phyloP scores from a whole-genome alignment of 2,797 vertebrate species.

The Myotis myotis region DNA sequence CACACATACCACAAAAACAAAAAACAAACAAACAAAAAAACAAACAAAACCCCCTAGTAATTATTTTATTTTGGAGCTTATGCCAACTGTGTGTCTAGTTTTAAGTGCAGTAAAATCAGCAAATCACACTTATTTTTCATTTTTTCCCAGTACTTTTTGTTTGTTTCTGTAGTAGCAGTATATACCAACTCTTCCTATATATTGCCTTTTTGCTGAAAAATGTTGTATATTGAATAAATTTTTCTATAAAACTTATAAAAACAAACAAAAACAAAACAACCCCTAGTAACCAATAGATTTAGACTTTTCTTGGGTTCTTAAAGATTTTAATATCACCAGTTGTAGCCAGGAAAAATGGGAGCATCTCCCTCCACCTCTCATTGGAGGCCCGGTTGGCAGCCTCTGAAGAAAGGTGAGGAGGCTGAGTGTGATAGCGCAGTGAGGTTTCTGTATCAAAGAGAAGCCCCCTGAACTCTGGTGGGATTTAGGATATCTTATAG shows the following conservation, averaged over 20 bases:
- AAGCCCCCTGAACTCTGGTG: neutral
- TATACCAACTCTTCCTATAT: constrained; percentile 99
- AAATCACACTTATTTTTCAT: constrained; percentile 91
- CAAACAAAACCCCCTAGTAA: too few relatives aligned
- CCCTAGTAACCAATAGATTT: neutral
- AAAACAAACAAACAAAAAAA: neutral
- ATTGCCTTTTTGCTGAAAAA: constrained; percentile 99
- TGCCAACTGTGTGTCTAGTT: constrained; percentile 94
- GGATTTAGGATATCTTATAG: neutral
- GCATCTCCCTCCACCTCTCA: neutral
- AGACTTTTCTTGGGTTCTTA: neutral
- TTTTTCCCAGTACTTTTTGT: constrained; percentile 89
- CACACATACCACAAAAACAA: neutral
- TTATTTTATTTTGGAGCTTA: constrained; percentile 86
- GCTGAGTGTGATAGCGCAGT: neutral
- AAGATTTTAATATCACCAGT: constrained; percentile 9
- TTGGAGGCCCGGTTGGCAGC: neutral
- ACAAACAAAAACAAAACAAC: too few relatives aligned
- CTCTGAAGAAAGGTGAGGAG: neutral
- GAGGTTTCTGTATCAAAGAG: neutral
- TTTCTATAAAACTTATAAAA: constrained; percentile 96
- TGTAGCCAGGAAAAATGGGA: constrained; percentile 5
- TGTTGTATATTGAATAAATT: constrained; percentile 99
- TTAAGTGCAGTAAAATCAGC: constrained; percentile 94
- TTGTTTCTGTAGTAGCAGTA: constrained; percentile 99